Evolutionary conservation across 2,888 invertebrate species (phyloP).

Genomic region (Pollenia labialis): DNA sequence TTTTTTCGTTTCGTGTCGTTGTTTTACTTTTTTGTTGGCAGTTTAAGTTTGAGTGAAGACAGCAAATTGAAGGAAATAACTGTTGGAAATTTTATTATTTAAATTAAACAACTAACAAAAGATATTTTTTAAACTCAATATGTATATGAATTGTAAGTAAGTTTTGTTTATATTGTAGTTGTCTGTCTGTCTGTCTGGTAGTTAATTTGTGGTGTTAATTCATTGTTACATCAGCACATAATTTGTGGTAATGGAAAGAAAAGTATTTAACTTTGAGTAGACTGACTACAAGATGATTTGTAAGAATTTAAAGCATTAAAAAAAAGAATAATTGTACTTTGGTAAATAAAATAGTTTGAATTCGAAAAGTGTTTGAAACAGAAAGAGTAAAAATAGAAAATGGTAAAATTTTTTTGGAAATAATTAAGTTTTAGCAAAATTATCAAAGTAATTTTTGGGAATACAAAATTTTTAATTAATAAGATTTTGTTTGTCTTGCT

Average conservation of each 20-base stretch:
- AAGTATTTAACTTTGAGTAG: neutral
- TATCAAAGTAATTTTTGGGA: too few species aligned
- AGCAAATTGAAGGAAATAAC: constrained; percentile 46
- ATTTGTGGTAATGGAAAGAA: neutral
- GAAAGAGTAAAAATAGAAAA: too few species aligned
- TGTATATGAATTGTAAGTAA: constrained; percentile 3
- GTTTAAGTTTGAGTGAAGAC: constrained; percentile 32
- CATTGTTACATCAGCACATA: constrained; percentile 9
- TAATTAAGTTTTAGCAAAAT: too few species aligned
- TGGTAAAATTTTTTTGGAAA: too few species aligned
- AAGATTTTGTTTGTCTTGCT: too few species aligned
- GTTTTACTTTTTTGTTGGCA: constrained; percentile 9
- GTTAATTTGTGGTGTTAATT: neutral
- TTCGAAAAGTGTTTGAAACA: too few species aligned
- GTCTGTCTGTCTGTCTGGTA: neutral
- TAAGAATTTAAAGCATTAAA: too few species aligned
- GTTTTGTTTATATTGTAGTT: constrained; percentile 8
- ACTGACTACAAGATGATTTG: too few species aligned
- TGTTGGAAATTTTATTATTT: constrained; percentile 10
- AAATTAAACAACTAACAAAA: constrained; percentile 5
- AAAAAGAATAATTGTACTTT: too few species aligned
- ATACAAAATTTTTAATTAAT: too few species aligned
- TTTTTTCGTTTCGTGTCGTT: constrained; percentile 20
- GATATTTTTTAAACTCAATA: constrained; percentile 1
- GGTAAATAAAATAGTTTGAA: too few species aligned